Evolutionary conservation across 2,888 invertebrate genomes (phyloP).

Genomic region (Polyploca ridens): DNA sequence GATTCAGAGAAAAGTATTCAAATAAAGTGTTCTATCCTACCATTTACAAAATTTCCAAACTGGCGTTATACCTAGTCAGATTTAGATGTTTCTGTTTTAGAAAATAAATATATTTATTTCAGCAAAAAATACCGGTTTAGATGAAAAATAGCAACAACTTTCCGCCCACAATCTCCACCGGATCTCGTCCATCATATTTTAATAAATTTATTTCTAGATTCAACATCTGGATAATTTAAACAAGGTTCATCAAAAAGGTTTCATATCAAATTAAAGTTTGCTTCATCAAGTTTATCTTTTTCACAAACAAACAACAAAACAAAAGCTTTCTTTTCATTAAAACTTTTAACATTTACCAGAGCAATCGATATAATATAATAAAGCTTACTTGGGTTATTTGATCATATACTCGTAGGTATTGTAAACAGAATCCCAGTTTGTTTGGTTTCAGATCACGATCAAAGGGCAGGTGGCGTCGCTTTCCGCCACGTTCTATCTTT

Average conservation of each 20-base stretch:
- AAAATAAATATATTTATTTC: no score
- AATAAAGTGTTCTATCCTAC: no score
- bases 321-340: conserved; percentile 19
- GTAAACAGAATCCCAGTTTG: conserved; percentile 50
- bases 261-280: neutral
- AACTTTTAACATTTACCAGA: conserved; percentile 18
- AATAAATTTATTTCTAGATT: neutral
- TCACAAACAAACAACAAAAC: conserved; percentile 19
- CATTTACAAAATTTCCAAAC: no score
- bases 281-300: conserved; percentile 25
- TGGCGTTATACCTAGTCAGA: no score
- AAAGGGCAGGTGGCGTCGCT: conserved; percentile 48
- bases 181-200: no score
- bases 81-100: no score
- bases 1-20: neutral
- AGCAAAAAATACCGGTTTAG: no score
- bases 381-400: conserved; percentile 34
- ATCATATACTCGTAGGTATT: conserved; percentile 33
- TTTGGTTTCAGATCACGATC: conserved; percentile 56
- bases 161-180: no score
- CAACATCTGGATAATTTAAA: neutral
- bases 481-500: conserved; percentile 43
- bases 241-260: neutral
- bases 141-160: no score
- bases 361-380: conserved; percentile 33